Conservation (phyloP, 2,888 invertebrate species). For the Sylvicola fuscatus region DNA sequence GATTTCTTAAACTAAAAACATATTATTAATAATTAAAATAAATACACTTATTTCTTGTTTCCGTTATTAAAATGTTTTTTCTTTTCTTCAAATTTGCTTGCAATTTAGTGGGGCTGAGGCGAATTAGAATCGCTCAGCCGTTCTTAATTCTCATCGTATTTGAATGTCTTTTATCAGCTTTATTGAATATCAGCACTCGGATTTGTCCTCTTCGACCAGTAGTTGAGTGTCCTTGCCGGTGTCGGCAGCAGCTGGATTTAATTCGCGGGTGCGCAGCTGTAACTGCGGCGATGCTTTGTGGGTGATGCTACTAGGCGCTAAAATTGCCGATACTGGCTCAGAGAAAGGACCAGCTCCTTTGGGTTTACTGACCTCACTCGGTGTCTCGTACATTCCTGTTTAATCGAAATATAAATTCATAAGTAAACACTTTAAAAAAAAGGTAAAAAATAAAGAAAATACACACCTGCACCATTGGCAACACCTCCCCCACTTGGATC, state of each 20-base stretch:
- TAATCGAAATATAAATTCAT: conserved; percentile 7
- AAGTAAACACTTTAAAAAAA: neutral
- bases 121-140: too few species aligned
- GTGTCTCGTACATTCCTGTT: conserved; percentile 62
- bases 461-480: conserved; percentile 33
- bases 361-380: conserved; percentile 44
- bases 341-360: conserved; percentile 26
- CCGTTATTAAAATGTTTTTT: too few species aligned
- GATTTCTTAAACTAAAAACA: too few species aligned
- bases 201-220: conserved; percentile 75
- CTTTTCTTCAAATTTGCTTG: too few species aligned
- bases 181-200: conserved; percentile 26
- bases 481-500: conserved; percentile 31
- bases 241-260: conserved; percentile 65
- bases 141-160: too few species aligned
- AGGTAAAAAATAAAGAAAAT: neutral
- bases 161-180: too few species aligned
- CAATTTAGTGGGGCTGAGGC: too few species aligned
- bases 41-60: too few species aligned
- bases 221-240: conserved; percentile 83
- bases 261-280: conserved; percentile 50
- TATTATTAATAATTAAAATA: too few species aligned
- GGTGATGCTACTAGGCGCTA: conserved; percentile 64
- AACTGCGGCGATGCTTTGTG: conserved; percentile 55
- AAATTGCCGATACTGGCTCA: conserved; percentile 47